Base-by-base conservation (phyloP, 2,797 vertebrate species). In the Helostoma temminkii region DNA sequence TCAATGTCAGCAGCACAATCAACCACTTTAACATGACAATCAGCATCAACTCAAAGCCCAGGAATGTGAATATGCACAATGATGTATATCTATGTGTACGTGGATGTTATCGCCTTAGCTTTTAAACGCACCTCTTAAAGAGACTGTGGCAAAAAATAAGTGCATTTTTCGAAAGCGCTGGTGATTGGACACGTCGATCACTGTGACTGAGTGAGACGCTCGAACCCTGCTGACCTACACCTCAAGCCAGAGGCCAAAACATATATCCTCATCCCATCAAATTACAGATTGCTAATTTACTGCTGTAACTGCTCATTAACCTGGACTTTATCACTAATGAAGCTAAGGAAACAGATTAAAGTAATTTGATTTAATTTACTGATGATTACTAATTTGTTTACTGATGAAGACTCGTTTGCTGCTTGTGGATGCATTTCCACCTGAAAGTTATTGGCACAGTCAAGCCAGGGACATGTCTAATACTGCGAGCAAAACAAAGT, bases 241-340 rank as follows among this genome's bases (percentile, higher is more conserved):
- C 46, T 63, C 53, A 58, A 34, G 54, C 42, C 32, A 46, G 19
- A 56, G 56, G 48, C 42, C 43, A 49, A 34, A 75, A 36, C 57
- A 34, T 56, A 52, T 63, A 47, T 67, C 30, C 26, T 36, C 6
- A 3, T 54, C 10, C 2, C 47, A 76, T 82, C 59, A 53, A 39
- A 53, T 66, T 39, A 71, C 19, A 66, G 55, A 77, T 64, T 19
- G 9, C 49, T 69, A 71, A 66, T 79, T 73, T 39, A 71, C 56
- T 50, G 19, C n/a, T 53, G 47, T 4, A 76, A 52, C 66, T 56
- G 62, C 62, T 73, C 66, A 82, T 75, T 75, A 81, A 81, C 64
- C 57, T 67, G 62, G 30, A 62, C 74, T 74, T 50, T 41, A 83
- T 81, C 67, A 50, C 61, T 50, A 28, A 69, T 55, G 42, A 62